Evolutionary conservation across 2,113 vertebrate genomes (phyloP), one percentile per base, ranked within the genome.

Genomic region (Seriola quinqueradiata): DNA sequence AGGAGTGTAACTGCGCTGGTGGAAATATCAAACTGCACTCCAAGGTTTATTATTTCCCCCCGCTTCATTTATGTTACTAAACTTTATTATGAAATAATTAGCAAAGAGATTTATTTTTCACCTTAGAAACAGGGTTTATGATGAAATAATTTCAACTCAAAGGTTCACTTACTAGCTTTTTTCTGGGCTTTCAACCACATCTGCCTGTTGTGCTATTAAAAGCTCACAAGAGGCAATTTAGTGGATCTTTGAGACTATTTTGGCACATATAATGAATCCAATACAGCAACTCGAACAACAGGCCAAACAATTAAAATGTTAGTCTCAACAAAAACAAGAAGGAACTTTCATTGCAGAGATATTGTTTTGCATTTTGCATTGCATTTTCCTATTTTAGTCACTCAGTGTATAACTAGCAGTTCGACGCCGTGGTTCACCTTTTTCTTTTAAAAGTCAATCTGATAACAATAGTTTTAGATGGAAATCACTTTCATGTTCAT

Each of bases 1-100:
- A 60, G 92, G 91, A 90, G 89, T 70, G 11, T 0, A 57, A 81
- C 46, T 60, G 36, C 59, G 0, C 25, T 0, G 10, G 38, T 23
- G 1, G 64, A 55, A 42, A 48, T 9, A 16, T 17, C 12, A 28
- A 55, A 32, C 8, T 48, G 5, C 4, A 32, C 48, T 52, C n/a
- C 17, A 4, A 12, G 8, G 9, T 52, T 50, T 6, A 4, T 0
- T 61, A 14, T 8, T 4, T 0, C 28, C 32, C 8, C 1, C 38
- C 8, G 13, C 13, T 25, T 3, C 17, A 34, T 70, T 55, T 44
- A n/a, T 48, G 1, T n/a, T 19, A n/a, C 3, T 13, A 13, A 61
- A 16, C n/a, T 42, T 57, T 1, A 52, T 32, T 21, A 21, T 32
- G 32, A 19, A 19, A 61, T 23, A 1, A 34, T 46, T 16, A 46